Conservation (phyloP, 2,113 vertebrate genomes). For the Malurus melanocephalus region DNA sequence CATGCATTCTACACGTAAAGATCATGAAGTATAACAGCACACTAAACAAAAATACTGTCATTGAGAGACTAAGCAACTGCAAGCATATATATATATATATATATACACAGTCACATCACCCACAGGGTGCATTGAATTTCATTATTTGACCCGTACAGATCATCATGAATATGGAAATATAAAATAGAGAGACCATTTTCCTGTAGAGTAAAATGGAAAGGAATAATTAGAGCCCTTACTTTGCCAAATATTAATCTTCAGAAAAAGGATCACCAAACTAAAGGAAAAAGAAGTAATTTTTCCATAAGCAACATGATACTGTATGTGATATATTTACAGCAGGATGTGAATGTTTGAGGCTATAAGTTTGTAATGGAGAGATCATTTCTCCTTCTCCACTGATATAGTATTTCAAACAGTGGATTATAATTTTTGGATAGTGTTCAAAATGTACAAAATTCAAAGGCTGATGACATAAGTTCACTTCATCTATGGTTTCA, state of each 20-base stretch:
- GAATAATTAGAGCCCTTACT: neutral
- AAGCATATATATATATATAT: neutral
- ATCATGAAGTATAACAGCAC: neutral
- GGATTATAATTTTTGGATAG: conserved; percentile 56
- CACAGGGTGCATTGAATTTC: neutral
- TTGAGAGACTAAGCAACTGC: neutral
- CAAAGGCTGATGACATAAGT: conserved; percentile 46
- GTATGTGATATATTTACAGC: conserved; percentile 9
- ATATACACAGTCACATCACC: neutral
- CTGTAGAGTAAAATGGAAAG: neutral
- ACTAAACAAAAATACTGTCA: neutral
- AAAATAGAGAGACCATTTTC: neutral
- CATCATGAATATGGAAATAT: neutral
- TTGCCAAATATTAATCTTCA: conserved; percentile 28
- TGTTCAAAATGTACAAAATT: conserved; percentile 54
- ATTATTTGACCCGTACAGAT: neutral
- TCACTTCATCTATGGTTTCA: conserved; percentile 36
- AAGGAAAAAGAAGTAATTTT: neutral
- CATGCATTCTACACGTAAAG: neutral
- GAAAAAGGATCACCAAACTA: conserved; percentile 11
- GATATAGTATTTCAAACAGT: conserved; percentile 58
- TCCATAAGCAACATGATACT: neutral
- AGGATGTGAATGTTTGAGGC: conserved; percentile 29
- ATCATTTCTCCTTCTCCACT: conserved; percentile 32
- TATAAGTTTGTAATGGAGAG: neutral